These are phyloP conservation scores for Semnopithecus entellus DNA, from an alignment of 2,113 vertebrate genomes.

Conservation along the genomic window DNA sequence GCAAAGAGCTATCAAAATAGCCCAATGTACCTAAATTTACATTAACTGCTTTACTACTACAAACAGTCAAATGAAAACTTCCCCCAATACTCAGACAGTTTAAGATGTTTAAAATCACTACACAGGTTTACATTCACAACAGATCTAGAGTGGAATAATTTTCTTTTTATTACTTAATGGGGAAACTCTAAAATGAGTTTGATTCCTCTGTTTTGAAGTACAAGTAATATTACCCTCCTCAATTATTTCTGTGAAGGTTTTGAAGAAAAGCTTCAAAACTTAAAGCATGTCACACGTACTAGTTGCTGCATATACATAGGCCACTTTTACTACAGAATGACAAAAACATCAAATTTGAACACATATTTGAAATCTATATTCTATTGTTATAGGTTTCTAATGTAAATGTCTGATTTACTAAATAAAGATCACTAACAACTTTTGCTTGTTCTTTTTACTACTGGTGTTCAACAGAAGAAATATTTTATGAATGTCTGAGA, in stretches of 20 bases:
- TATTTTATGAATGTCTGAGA: slow-evolving; percentile 15
- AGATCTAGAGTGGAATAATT: not conserved
- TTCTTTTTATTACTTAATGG: not conserved
- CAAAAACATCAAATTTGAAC: not conserved
- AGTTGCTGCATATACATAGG: not conserved
- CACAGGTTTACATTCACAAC: not conserved
- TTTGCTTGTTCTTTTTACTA: not conserved
- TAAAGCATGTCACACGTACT: not conserved
- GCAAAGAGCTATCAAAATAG: not conserved
- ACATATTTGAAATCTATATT: not conserved
- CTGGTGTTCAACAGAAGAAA: not conserved
- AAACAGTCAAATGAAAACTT: not conserved
- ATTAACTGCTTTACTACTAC: not conserved
- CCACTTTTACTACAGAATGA: not conserved
- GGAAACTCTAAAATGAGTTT: not conserved
- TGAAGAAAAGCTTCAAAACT: not conserved
- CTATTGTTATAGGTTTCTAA: not conserved
- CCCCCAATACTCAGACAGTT: not conserved
- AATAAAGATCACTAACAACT: not conserved
- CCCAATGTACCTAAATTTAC: not conserved
- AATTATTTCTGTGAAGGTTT: not conserved
- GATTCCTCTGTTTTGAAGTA: not conserved
- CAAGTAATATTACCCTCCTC: not conserved
- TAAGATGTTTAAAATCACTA: not conserved
- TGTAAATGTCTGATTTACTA: not conserved